A percentile compares a stretch with the other conserved stretches of the same genome.
Conservation (phyloP, 1,140 invertebrate species). For the Drosophila ohnishii region DNA sequence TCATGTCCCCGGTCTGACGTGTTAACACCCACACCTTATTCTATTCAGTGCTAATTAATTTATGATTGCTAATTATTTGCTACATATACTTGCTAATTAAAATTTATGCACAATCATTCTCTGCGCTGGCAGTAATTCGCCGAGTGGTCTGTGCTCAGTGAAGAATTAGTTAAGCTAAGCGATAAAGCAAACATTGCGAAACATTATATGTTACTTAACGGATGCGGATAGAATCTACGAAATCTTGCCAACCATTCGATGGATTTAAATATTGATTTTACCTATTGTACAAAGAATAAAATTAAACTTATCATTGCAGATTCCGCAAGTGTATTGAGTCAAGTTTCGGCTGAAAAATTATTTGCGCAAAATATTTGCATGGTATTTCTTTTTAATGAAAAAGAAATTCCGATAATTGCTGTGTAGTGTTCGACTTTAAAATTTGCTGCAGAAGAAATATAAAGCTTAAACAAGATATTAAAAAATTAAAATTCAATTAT, state of each 20-base stretch:
- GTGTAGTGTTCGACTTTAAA: no score
- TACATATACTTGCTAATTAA: slow-evolving; percentile 51
- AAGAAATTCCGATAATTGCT: no score
- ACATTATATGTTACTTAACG: slow-evolving; percentile 12
- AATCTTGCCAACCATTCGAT: slow-evolving; percentile 12
- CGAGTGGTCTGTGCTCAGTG: not conserved
- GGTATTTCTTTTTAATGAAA: not conserved
- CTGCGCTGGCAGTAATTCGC: slow-evolving; percentile 1
- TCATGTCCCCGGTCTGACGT: slow-evolving; percentile 6
- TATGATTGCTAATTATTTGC: slow-evolving; percentile 42
- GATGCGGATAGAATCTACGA: not conserved
- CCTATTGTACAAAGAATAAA: not conserved
- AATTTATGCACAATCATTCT: slow-evolving; percentile 37
- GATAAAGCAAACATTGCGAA: slow-evolving; percentile 7
- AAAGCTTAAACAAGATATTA: not conserved
- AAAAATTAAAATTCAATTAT: not conserved
- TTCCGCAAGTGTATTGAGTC: not conserved
- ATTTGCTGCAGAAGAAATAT: not conserved
- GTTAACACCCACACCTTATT: slow-evolving; percentile 40
- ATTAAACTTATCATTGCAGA: not conserved
- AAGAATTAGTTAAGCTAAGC: slow-evolving; percentile 15
- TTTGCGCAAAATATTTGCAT: not conserved
- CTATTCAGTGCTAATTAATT: slow-evolving; percentile 35
- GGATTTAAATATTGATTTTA: slow-evolving; percentile 1
- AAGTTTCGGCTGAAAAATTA: slow-evolving; percentile 1